Percentiles rank a stretch among this genome's conserved stretches.
These are phyloP conservation scores for Neogale vison DNA, from an alignment of 2,113 vertebrate species.

Conservation along the genomic window DNA sequence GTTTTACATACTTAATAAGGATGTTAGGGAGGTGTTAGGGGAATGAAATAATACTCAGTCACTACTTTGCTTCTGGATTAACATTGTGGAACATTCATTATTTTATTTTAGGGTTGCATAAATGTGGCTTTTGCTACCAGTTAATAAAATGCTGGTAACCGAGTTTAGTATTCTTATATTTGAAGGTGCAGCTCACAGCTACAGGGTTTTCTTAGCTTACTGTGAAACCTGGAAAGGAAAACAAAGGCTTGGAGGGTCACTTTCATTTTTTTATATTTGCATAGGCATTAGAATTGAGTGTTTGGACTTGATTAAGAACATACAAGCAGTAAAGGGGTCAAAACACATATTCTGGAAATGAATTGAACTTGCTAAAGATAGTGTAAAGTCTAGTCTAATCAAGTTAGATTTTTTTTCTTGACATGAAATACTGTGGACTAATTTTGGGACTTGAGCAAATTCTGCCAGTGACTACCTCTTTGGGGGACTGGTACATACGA, in stretches of 20 bases:
- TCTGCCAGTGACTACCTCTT: conserved; percentile 37
- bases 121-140: background rate
- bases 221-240: conserved; percentile 7
- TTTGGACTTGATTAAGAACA: conserved; percentile 49
- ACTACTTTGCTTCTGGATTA: conserved; percentile 34
- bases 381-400: background rate
- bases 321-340: background rate
- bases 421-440: conserved; percentile 13
- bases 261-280: conserved; percentile 51
- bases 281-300: conserved; percentile 18
- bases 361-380: conserved; percentile 18
- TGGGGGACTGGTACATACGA: background rate
- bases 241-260: background rate
- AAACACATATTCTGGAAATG: conserved; percentile 47
- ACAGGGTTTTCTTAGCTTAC: conserved; percentile 24
- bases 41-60: conserved; percentile 30
- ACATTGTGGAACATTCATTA: conserved; percentile 12
- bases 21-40: background rate
- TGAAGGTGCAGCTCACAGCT: conserved; percentile 22
- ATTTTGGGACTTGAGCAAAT: conserved; percentile 37
- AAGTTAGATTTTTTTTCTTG: background rate
- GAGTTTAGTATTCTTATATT: conserved; percentile 47
- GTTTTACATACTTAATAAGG: background rate
- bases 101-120: conserved; percentile 47
- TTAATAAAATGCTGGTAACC: conserved; percentile 37